Base-by-base conservation (phyloP, 2,888 invertebrate genomes). In the Oeneis ivallda region DNA sequence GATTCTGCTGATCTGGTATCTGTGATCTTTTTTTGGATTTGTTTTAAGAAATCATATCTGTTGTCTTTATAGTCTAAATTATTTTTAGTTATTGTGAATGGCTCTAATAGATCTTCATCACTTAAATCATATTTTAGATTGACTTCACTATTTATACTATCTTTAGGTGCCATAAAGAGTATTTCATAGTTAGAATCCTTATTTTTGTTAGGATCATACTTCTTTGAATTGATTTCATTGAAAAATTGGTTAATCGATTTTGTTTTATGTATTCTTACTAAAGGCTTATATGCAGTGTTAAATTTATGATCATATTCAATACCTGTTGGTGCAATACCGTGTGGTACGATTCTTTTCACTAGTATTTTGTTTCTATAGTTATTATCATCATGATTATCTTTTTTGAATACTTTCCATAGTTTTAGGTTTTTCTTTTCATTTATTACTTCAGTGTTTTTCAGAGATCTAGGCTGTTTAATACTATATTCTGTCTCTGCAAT, bases 341-440 rank as follows among this genome's bases (percentile, higher is more conserved):
- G 74, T 0, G 74, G 74, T 17, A 74, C 41, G 11, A 70, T 52
- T 62, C 67, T 66, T 65, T 71, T 72, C 26, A 73, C 19, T 41
- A 72, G 47, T 43, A 67, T 47, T 53, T 66, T 71, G 8, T 67
- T 63, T 19, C 43, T 41, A 17, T 50, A 54, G 15, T 59, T n/a
- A 45, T 53, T 53, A 13, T 65, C 45, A 43, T 65, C 58, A 15
- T 26, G 10, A 1, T 26, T 34, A 4, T n/a, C 54, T 49, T 41
- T 34, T 7, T 62, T 59, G 9, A 34, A 37, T 61, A 37, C 13
- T n/a, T 41, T 52, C 41, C 52, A n/a, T 19, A 19, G 5, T 8
- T 37, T 49, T 19, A 17, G 17, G 1, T 60, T 17, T 47, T 34
- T 11, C 32, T 43, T 34, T 13, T 47, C 45, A 32, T 45, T n/a